phyloP scores from a whole-genome alignment of 2,888 invertebrate genomes.

The Elmis aenea region DNA sequence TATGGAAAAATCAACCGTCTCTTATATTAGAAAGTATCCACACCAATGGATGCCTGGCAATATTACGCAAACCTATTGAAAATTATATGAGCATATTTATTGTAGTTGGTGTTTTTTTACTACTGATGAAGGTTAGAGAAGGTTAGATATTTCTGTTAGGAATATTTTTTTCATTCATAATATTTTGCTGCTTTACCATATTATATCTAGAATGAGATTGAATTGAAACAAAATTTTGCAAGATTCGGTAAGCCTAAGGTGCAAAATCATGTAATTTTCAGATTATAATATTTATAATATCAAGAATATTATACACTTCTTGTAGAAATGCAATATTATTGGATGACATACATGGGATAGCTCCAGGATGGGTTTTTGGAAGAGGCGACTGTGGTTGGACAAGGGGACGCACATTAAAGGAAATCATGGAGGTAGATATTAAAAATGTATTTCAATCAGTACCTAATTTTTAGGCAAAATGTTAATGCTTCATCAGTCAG shows the following conservation, averaged over 20 bases:
- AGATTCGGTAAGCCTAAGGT: not conserved
- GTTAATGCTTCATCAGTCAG: too few relatives aligned
- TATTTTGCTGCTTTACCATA: too few relatives aligned
- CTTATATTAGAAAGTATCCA: slow-evolving; percentile 39
- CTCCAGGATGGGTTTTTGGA: slow-evolving; percentile 48
- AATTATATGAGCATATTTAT: slow-evolving; percentile 31
- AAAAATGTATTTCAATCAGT: too few relatives aligned
- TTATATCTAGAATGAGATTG: too few relatives aligned
- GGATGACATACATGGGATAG: slow-evolving; percentile 47
- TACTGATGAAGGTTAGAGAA: slow-evolving; percentile 32
- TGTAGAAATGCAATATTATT: slow-evolving; percentile 52
- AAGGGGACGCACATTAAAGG: slow-evolving; percentile 5
- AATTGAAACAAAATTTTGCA: too few relatives aligned
- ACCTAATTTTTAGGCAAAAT: too few relatives aligned
- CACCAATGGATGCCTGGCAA: slow-evolving; percentile 41
- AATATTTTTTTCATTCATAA: too few relatives aligned
- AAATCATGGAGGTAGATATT: slow-evolving; percentile 5
- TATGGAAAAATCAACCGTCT: slow-evolving; percentile 40
- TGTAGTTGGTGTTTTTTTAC: slow-evolving; percentile 27
- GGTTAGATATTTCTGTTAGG: not conserved
- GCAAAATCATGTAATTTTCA: slow-evolving; percentile 31
- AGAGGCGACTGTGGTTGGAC: slow-evolving; percentile 34
- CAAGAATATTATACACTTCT: slow-evolving; percentile 52
- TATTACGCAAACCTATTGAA: slow-evolving; percentile 36
- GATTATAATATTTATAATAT: slow-evolving; percentile 50